Conservation (phyloP, 2,888 invertebrate species). For the Odontomyia ornata region DNA sequence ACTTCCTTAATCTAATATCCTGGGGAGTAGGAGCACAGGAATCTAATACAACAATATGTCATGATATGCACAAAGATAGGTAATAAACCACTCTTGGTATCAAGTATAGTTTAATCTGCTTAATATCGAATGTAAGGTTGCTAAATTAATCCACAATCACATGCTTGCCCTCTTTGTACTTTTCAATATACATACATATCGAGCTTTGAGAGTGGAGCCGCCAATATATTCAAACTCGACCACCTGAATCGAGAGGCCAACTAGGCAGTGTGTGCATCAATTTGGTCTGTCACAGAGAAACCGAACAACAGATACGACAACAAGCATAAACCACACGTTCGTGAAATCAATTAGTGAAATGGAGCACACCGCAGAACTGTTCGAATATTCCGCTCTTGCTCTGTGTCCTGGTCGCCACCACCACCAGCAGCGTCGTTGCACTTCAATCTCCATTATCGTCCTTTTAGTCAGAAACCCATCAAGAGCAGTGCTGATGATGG, state of each 20-base stretch:
- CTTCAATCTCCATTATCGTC: slow-evolving; percentile 34
- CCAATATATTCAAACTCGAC: slow-evolving; percentile 10
- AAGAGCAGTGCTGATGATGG: slow-evolving; percentile 16
- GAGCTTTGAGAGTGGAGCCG: not conserved
- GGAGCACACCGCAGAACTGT: slow-evolving; percentile 40
- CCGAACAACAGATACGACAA: slow-evolving; percentile 43
- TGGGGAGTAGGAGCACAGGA: too few species aligned
- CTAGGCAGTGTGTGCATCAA: not conserved
- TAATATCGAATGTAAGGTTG: not conserved
- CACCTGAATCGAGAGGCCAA: slow-evolving; percentile 28
- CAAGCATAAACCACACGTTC: slow-evolving; percentile 41
- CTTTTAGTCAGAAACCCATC: slow-evolving; percentile 32
- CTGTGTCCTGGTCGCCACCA: slow-evolving; percentile 16
- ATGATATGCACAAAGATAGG: too few species aligned
- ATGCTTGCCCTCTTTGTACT: not conserved
- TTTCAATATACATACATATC: not conserved
- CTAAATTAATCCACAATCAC: not conserved
- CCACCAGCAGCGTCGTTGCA: not conserved
- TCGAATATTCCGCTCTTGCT: slow-evolving; percentile 28
- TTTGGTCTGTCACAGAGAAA: slow-evolving; percentile 40
- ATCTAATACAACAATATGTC: too few species aligned
- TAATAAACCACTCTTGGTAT: too few species aligned
- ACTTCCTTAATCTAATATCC: too few species aligned
- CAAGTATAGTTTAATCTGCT: too few species aligned
- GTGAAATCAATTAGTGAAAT: slow-evolving; percentile 45